These are phyloP conservation scores for Poicephalus meyeri DNA, from an alignment of 2,113 vertebrate species.

Conservation along the genomic window DNA sequence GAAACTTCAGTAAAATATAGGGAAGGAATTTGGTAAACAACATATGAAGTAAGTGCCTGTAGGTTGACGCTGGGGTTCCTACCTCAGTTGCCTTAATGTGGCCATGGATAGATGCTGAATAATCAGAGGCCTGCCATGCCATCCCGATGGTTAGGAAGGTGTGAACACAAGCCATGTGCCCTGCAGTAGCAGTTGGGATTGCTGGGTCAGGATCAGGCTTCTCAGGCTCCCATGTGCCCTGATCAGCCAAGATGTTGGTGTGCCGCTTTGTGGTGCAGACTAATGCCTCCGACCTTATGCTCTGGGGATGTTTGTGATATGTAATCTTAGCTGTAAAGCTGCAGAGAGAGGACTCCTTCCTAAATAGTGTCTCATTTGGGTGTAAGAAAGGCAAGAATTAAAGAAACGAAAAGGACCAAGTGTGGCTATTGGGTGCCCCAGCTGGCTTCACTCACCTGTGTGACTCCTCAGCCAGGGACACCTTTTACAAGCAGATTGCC, in stretches of 20 bases:
- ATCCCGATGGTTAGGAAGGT: rapidly evolving
- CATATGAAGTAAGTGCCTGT: not conserved
- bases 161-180: not conserved
- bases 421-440: rapidly evolving
- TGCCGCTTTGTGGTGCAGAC: rapidly evolving
- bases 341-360: not conserved
- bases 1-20: not conserved
- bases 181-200: not conserved
- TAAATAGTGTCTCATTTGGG: not conserved
- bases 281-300: not conserved
- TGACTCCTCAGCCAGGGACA: not conserved
- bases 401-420: not conserved
- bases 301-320: rapidly evolving
- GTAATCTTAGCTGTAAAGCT: not conserved
- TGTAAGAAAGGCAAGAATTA: not conserved
- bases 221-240: not conserved
- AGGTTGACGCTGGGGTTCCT: not conserved
- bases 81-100: not conserved
- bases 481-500: not conserved
- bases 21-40: not conserved
- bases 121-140: not conserved
- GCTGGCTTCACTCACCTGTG: not conserved
- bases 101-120: not conserved
- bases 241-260: not conserved
- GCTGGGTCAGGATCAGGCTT: not conserved